These are phyloP conservation scores for Agrochola circellaris DNA, from an alignment of 2,888 invertebrate species.

Conservation along the genomic window DNA sequence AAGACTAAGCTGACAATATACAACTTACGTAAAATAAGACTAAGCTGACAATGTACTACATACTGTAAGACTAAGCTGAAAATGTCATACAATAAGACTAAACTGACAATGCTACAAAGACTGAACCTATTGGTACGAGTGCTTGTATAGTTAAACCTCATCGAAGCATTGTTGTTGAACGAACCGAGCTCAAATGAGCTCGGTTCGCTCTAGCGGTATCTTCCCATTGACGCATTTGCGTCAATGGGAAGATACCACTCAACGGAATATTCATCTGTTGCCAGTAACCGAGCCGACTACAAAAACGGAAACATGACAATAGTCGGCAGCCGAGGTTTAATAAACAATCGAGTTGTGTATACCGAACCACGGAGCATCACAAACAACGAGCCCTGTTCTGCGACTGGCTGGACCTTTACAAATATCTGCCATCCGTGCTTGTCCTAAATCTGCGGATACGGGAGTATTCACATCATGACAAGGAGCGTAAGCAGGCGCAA, in stretches of 20 bases:
- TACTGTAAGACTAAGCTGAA: too few species aligned
- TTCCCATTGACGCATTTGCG: too few species aligned
- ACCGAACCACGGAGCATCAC: conserved; percentile 7
- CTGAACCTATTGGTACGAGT: conserved; percentile 6
- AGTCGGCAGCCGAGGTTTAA: conserved; percentile 1
- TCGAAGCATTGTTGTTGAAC: conserved; percentile 7
- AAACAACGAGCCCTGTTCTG: background rate
- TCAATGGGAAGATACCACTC: conserved; percentile 6
- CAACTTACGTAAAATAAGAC: too few species aligned
- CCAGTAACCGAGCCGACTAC: conserved; percentile 12
- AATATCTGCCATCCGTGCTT: conserved; percentile 9
- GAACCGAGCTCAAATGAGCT: background rate
- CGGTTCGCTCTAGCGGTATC: too few species aligned
- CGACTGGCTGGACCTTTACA: conserved; percentile 11
- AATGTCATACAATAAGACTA: background rate
- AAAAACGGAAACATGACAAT: conserved; percentile 34
- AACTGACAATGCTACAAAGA: background rate
- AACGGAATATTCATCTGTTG: conserved; percentile 44
- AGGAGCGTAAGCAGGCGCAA: background rate
- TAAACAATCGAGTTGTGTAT: conserved; percentile 44
- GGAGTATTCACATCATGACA: background rate
- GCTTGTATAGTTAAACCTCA: background rate
- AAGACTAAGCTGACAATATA: too few species aligned
- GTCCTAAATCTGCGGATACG: background rate
- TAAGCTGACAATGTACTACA: too few species aligned